Evolutionary conservation across 1,140 invertebrate species (phyloP).

Genomic region (Lepeophtheirus salmonis): DNA sequence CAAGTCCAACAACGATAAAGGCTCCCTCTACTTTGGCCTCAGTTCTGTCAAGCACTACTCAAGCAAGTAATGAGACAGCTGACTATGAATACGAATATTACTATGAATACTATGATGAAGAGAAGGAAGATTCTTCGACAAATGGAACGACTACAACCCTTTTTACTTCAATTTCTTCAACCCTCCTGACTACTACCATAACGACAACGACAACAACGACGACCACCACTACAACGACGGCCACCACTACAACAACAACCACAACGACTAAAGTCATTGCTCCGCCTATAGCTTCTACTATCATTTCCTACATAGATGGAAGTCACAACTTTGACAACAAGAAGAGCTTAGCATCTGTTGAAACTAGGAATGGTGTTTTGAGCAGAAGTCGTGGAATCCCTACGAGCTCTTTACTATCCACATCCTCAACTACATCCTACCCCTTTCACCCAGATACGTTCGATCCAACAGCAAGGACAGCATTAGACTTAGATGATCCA

Average conservation of each 20-base stretch:
- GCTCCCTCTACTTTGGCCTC: background rate
- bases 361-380: background rate
- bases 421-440: slow-evolving; percentile 6
- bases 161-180: background rate
- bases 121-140: background rate
- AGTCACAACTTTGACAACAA: slow-evolving; percentile 4
- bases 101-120: slow-evolving; percentile 16
- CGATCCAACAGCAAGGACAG: background rate
- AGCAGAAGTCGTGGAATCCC: background rate
- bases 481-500: background rate
- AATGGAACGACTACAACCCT: background rate
- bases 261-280: background rate
- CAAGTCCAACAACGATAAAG: background rate
- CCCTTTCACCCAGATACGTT: slow-evolving; percentile 4
- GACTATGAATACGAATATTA: slow-evolving; percentile 15
- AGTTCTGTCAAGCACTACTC: background rate
- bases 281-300: background rate
- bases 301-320: background rate
- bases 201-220: background rate
- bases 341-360: background rate
- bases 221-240: background rate
- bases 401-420: background rate
- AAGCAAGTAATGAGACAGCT: too few relatives aligned
- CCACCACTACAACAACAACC: background rate
- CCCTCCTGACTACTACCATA: background rate